Evolutionary conservation across 2,113 vertebrate species (phyloP).

Genomic region (Onychostruthus taczanowskii): DNA sequence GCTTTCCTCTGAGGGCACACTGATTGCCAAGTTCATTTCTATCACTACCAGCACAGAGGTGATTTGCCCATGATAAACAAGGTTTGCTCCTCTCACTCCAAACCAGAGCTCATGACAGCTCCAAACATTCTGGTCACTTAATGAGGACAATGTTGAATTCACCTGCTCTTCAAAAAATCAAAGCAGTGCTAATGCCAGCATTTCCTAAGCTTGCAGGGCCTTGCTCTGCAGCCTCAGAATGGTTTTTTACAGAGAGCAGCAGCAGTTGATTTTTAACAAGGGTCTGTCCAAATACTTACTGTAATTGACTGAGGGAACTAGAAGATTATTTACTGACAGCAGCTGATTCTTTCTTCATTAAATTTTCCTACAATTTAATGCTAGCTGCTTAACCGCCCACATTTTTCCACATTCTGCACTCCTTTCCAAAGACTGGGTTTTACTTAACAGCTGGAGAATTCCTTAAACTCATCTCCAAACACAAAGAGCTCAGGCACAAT

Average conservation of each 20-base stretch:
- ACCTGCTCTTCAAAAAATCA: background rate
- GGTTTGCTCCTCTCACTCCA: background rate
- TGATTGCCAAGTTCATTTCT: background rate
- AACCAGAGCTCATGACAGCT: background rate
- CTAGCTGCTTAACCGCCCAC: background rate
- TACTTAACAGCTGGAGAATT: background rate
- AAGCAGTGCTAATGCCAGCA: background rate
- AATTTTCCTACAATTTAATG: background rate
- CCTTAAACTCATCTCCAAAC: background rate
- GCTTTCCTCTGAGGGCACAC: background rate
- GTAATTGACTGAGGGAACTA: background rate
- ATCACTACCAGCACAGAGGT: background rate
- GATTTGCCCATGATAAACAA: background rate
- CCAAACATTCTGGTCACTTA: background rate
- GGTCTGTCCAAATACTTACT: background rate
- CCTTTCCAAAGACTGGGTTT: background rate
- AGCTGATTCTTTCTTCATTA: background rate
- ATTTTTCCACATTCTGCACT: background rate
- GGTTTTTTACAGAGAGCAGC: background rate
- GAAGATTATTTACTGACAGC: background rate
- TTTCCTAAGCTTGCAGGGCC: background rate
- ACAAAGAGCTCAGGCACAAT: background rate
- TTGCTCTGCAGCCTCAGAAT: background rate
- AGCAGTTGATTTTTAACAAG: background rate
- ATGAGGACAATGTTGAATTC: fast-evolving